These are phyloP conservation scores for Eristalinus aeneus DNA, from an alignment of 2,888 invertebrate species.

Conservation along the genomic window DNA sequence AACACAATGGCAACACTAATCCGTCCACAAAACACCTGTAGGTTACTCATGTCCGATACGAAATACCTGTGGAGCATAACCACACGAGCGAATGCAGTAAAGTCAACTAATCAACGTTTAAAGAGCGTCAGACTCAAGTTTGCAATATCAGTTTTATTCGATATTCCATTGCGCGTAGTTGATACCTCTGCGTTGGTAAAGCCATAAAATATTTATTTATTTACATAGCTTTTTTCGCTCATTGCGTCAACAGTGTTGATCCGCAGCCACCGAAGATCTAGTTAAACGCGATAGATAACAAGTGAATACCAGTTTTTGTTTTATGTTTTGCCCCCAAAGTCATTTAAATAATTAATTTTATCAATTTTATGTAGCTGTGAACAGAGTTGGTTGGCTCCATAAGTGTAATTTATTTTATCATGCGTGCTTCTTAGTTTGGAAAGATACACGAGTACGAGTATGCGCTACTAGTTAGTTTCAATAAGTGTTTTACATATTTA, in stretches of 20 bases:
- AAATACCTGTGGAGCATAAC: conserved; percentile 58
- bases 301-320: conserved; percentile 51
- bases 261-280: background rate
- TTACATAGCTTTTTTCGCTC: conserved; percentile 20
- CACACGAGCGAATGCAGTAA: conserved; percentile 36
- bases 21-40: conserved; percentile 54
- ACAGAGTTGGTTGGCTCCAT: conserved; percentile 25
- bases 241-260: conserved; percentile 8
- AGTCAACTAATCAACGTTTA: conserved; percentile 59
- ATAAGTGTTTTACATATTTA: conserved; percentile 25
- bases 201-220: conserved; percentile 12
- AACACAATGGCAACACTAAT: conserved; percentile 49
- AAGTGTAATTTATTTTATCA: conserved; percentile 27
- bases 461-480: conserved; percentile 50
- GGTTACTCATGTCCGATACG: conserved; percentile 32
- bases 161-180: conserved; percentile 64
- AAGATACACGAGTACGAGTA: background rate
- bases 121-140: conserved; percentile 60
- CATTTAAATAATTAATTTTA: conserved; percentile 24
- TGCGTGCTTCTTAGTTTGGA: conserved; percentile 34
- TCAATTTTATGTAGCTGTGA: conserved; percentile 11
- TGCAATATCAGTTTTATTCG: conserved; percentile 64
- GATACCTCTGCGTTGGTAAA: conserved; percentile 37
- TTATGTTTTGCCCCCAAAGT: background rate
- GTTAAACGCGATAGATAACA: conserved; percentile 31